These are phyloP conservation scores for Lissonota sp. DNA, from an alignment of 2,888 invertebrate species.

Conservation along the genomic window DNA sequence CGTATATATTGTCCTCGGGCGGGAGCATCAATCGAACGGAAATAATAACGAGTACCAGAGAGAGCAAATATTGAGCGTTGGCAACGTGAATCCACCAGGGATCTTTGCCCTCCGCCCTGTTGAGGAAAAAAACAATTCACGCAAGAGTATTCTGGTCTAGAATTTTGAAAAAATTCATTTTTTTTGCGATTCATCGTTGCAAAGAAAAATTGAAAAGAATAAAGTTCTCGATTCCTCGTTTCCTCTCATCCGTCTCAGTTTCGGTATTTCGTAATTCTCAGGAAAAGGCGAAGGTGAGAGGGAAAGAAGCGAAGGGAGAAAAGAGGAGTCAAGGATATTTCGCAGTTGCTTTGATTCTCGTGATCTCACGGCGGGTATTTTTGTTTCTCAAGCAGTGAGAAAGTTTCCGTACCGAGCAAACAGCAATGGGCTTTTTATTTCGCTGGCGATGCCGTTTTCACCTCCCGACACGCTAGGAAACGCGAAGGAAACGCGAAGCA, in stretches of 20 bases:
- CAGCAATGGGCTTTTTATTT: constrained; percentile 26
- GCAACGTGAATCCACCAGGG: background rate
- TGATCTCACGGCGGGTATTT: constrained; percentile 48
- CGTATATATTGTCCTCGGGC: background rate
- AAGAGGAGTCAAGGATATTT: constrained; percentile 15
- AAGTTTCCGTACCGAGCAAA: background rate
- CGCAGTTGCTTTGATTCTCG: constrained; percentile 43
- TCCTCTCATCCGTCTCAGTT: constrained; percentile 45
- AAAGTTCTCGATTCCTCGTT: constrained; percentile 20
- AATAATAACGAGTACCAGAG: constrained; percentile 15
- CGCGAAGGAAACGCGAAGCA: constrained; percentile 30
- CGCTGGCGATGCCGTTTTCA: constrained; percentile 29
- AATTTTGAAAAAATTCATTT: no score
- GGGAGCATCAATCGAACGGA: constrained; percentile 37
- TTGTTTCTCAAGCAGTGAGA: constrained; percentile 48
- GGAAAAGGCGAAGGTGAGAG: background rate
- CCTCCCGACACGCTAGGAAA: constrained; percentile 30
- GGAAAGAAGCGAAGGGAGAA: background rate
- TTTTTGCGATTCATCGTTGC: no score
- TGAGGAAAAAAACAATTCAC: no score
- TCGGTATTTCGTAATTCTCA: constrained; percentile 29
- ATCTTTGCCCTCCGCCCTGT: background rate
- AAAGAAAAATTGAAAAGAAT: no score
- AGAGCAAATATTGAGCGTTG: constrained; percentile 16
- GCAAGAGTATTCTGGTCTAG: no score